These are phyloP conservation scores for Penelope pileata DNA, from an alignment of 2,113 vertebrate species.

Conservation along the genomic window DNA sequence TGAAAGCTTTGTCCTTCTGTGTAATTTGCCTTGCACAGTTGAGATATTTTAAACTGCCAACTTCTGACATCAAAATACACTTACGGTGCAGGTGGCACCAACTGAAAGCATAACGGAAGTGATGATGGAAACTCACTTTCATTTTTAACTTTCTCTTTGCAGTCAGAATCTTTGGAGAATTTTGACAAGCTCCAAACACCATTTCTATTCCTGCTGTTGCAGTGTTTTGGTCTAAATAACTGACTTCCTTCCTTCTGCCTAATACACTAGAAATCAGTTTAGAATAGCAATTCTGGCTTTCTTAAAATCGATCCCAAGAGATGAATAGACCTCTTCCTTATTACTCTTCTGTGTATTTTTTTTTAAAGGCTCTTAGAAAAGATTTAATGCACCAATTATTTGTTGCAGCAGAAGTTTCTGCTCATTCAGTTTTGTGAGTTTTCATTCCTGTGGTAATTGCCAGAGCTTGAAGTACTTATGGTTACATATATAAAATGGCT, in stretches of 20 bases:
- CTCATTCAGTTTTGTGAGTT: neutral
- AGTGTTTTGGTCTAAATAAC: neutral
- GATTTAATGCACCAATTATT: neutral
- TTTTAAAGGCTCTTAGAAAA: neutral
- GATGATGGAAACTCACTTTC: neutral
- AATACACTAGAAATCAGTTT: neutral
- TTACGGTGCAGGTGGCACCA: neutral
- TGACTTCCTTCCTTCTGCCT: neutral
- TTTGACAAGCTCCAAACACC: neutral
- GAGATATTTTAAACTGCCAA: neutral
- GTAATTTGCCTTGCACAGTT: neutral
- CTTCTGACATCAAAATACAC: neutral
- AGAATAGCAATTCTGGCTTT: neutral
- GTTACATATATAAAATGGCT: neutral
- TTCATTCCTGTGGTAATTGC: neutral
- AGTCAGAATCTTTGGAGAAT: neutral
- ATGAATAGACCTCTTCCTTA: neutral
- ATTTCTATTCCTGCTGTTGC: neutral
- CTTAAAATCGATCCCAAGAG: neutral
- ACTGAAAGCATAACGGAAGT: conserved; percentile 20
- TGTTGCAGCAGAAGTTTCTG: neutral
- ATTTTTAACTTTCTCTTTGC: neutral
- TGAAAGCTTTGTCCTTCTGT: neutral
- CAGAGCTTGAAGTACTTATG: neutral
- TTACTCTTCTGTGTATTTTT: neutral